Conservation (phyloP, 2,113 vertebrate species). For the Bos taurus region DNA sequence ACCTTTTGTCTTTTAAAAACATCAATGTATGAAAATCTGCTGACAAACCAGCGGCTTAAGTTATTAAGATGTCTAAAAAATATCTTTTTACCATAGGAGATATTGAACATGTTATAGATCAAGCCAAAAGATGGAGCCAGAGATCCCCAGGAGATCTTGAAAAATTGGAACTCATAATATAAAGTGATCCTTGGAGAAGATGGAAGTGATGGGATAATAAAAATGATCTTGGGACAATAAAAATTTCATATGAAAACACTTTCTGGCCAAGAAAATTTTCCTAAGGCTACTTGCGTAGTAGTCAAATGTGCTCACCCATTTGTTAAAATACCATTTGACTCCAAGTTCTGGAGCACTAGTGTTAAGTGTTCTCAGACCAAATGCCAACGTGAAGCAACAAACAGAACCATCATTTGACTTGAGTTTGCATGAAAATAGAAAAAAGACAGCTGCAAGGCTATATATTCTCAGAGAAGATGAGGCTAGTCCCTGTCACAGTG, state of each 20-base stretch:
- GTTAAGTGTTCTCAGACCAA: not conserved
- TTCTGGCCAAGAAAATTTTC: not conserved
- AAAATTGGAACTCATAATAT: not conserved
- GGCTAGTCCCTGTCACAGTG: not conserved
- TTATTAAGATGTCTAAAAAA: not conserved
- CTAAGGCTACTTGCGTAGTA: not conserved
- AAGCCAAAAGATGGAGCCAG: not conserved
- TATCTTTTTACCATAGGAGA: not conserved
- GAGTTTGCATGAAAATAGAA: not conserved
- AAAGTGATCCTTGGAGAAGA: not conserved
- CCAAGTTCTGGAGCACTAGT: not conserved
- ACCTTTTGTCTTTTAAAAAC: not conserved
- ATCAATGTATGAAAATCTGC: not conserved
- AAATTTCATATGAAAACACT: not conserved
- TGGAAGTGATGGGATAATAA: not conserved
- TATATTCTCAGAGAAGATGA: not conserved
- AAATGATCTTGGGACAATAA: not conserved
- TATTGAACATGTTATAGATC: not conserved
- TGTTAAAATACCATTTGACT: not conserved
- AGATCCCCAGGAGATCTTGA: not conserved
- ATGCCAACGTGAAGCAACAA: not conserved
- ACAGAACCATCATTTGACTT: not conserved
- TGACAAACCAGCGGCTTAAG: not conserved
- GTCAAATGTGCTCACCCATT: not conserved
- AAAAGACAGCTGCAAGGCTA: not conserved